These are phyloP conservation scores for Trachelus troglodyta DNA, from an alignment of 2,888 invertebrate genomes.

Conservation along the genomic window DNA sequence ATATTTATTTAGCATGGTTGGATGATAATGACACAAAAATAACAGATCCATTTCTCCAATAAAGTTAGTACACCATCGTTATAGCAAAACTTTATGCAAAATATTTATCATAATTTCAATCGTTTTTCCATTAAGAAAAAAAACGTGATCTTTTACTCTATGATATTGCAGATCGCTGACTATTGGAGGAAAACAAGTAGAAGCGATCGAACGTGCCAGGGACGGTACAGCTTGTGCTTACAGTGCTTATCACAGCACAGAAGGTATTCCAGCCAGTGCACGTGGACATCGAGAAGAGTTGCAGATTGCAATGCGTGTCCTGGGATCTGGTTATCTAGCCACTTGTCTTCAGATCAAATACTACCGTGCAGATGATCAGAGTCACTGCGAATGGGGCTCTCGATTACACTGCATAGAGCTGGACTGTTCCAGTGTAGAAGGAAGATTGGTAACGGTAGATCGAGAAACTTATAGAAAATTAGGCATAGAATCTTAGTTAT, in stretches of 20 bases:
- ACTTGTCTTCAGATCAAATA: constrained; percentile 70
- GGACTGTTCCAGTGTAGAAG: constrained; percentile 67
- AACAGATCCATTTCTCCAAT: too few species aligned
- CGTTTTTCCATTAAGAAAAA: too few species aligned
- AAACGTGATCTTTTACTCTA: background rate
- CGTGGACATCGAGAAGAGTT: constrained; percentile 68
- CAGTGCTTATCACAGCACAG: constrained; percentile 67
- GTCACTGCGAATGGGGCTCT: constrained; percentile 70
- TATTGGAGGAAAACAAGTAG: constrained; percentile 63
- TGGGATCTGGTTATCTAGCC: constrained; percentile 67
- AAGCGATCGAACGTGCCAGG: constrained; percentile 64
- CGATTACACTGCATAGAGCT: constrained; percentile 69
- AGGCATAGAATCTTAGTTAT: constrained; percentile 52
- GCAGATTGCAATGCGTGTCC: constrained; percentile 66
- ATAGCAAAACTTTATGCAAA: too few species aligned
- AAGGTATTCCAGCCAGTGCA: constrained; percentile 62
- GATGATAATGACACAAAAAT: too few species aligned
- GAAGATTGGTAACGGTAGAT: constrained; percentile 66
- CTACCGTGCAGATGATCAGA: constrained; percentile 68
- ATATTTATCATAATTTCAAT: too few species aligned
- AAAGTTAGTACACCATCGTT: too few species aligned
- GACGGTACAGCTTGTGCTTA: constrained; percentile 68
- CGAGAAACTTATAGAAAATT: constrained; percentile 67
- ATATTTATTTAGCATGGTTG: too few species aligned
- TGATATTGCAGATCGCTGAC: constrained; percentile 52